Evolutionary conservation across 1,140 invertebrate species (phyloP).

Genomic region (Plectus sambesii): DNA sequence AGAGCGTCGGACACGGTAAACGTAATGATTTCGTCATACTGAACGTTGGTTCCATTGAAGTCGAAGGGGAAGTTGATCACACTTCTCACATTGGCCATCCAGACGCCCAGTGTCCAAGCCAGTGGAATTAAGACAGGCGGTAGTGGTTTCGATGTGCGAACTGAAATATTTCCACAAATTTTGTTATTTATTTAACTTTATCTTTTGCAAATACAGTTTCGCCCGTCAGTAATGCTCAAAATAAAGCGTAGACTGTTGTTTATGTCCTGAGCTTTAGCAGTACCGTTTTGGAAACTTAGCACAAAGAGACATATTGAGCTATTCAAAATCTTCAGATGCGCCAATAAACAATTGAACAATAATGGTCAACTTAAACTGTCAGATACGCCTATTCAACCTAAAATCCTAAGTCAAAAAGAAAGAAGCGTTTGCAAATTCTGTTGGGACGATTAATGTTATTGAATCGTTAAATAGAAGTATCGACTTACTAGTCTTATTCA

Average conservation of each 20-base stretch:
- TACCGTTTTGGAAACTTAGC: too few relatives aligned
- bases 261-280: background rate
- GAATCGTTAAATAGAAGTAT: constrained; percentile 5
- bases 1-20: constrained; percentile 15
- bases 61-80: constrained; percentile 20
- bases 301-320: too few relatives aligned
- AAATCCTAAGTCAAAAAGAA: constrained; percentile 1
- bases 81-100: constrained; percentile 19
- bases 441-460: constrained; percentile 2
- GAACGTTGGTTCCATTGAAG: constrained; percentile 3
- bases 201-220: too few relatives aligned
- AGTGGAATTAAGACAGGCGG: constrained; percentile 22
- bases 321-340: too few relatives aligned
- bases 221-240: too few relatives aligned
- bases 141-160: constrained; percentile 10
- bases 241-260: background rate
- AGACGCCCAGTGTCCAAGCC: constrained; percentile 20
- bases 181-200: too few relatives aligned
- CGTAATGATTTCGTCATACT: constrained; percentile 19
- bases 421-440: constrained; percentile 4
- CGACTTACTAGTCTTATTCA: constrained; percentile 6
- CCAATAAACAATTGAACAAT: too few relatives aligned
- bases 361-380: too few relatives aligned
- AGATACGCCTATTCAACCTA: too few relatives aligned
- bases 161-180: too few relatives aligned